phyloP scores from a whole-genome alignment of 2,113 vertebrate species.

The Spermophilus dauricus region DNA sequence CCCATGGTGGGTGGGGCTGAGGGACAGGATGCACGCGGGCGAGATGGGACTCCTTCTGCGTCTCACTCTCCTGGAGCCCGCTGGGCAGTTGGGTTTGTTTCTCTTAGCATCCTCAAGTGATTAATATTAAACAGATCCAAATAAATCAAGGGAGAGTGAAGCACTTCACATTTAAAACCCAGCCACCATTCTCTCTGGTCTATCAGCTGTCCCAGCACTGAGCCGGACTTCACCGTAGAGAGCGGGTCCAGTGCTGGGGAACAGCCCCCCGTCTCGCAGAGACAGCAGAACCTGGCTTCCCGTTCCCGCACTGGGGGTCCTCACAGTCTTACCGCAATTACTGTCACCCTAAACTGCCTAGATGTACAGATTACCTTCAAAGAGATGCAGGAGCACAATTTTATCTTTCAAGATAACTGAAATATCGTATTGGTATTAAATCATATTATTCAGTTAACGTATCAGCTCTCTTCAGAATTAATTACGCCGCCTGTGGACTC shows the following conservation, averaged over 20 bases:
- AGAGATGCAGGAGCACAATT: slow-evolving; percentile 75
- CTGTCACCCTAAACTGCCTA: slow-evolving; percentile 72
- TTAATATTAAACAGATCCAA: background rate
- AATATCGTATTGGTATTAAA: slow-evolving; percentile 78
- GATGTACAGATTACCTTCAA: slow-evolving; percentile 81
- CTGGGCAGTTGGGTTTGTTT: background rate
- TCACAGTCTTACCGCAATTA: slow-evolving; percentile 61
- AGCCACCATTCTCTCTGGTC: background rate
- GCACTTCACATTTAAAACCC: background rate
- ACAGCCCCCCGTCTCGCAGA: background rate
- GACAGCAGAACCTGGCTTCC: background rate
- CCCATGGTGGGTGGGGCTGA: background rate
- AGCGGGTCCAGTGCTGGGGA: background rate
- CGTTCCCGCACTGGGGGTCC: accelerated
- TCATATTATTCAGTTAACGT: slow-evolving; percentile 82
- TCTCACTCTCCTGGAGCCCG: background rate
- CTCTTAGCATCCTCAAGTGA: background rate
- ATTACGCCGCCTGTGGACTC: slow-evolving; percentile 80
- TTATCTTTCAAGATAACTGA: slow-evolving; percentile 79
- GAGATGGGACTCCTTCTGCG: background rate
- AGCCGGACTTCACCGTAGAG: background rate
- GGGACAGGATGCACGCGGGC: accelerated
- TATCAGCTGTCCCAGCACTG: background rate
- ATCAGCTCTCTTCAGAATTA: slow-evolving; percentile 80
- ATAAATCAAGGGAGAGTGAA: background rate